phyloP scores from a whole-genome alignment of 30 jellyfish, hydroid and myxozoan genomes.

The Sanderia malayensis region DNA sequence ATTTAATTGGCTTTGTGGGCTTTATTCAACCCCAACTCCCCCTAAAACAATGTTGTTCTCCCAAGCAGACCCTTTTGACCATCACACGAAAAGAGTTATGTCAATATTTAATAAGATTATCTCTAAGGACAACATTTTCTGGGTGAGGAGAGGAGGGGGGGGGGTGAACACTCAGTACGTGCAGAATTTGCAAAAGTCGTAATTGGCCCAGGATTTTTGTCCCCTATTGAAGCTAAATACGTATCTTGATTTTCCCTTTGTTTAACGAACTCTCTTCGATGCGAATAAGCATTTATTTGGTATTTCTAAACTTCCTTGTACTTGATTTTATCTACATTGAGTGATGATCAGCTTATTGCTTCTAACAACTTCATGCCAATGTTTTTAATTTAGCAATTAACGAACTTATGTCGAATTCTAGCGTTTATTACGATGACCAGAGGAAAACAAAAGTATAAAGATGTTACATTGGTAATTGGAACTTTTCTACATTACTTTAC shows the following conservation, averaged over 20 bases:
- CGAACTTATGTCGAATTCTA: background rate
- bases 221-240: background rate
- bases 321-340: background rate
- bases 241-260: too few species aligned
- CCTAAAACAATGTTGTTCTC: too few species aligned
- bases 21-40: too few species aligned
- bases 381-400: background rate
- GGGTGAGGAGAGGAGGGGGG: too few species aligned
- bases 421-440: background rate
- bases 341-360: too few species aligned
- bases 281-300: background rate
- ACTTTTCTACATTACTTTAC: background rate
- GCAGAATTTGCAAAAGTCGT: background rate
- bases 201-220: background rate
- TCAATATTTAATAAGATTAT: too few species aligned
- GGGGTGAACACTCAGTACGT: too few species aligned
- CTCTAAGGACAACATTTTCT: too few species aligned
- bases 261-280: too few species aligned
- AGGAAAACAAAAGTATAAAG: background rate
- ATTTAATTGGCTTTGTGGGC: too few species aligned
- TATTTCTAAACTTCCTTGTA: background rate
- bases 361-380: background rate
- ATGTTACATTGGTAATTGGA: background rate
- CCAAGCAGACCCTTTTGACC: too few species aligned
- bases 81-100: too few species aligned